These are phyloP conservation scores for Bovichtus variegatus DNA, from an alignment of 2,797 vertebrate genomes.

Conservation along the genomic window DNA sequence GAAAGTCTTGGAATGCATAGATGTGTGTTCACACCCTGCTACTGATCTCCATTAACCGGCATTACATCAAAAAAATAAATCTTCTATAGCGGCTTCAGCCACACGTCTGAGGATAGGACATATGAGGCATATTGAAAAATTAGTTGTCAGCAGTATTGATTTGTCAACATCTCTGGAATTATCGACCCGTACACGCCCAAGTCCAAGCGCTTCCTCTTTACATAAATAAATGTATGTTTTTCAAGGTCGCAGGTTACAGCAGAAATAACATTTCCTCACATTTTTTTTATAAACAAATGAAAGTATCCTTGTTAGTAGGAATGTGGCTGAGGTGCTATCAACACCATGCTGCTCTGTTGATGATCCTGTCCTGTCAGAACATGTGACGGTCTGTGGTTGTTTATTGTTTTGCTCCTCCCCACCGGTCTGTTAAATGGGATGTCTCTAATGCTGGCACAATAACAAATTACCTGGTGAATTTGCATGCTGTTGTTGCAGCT, in stretches of 20 bases:
- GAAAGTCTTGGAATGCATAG: background rate
- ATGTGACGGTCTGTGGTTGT: constrained; percentile 12
- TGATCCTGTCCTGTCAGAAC: constrained; percentile 41
- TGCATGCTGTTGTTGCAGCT: constrained; percentile 43
- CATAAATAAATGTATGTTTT: constrained; percentile 32
- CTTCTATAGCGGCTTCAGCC: background rate
- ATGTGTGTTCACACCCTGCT: background rate
- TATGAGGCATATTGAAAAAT: constrained; percentile 84
- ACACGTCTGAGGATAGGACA: constrained; percentile 64
- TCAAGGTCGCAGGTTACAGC: background rate
- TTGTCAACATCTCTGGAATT: constrained; percentile 82
- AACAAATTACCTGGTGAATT: constrained; percentile 58
- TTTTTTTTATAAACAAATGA: constrained; percentile 14
- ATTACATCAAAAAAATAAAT: constrained; percentile 32
- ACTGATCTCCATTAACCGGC: constrained; percentile 16
- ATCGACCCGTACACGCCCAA: constrained; percentile 83
- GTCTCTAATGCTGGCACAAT: constrained; percentile 48
- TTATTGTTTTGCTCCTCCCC: constrained; percentile 43
- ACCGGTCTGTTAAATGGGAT: constrained; percentile 54
- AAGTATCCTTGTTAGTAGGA: constrained; percentile 31
- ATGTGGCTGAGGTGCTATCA: constrained; percentile 5
- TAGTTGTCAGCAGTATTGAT: constrained; percentile 86
- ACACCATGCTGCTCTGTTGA: constrained; percentile 47
- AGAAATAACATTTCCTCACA: background rate
- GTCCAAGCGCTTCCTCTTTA: constrained; percentile 78